phyloP scores from a whole-genome alignment of 53 echinoderm and acorn worm genomes.

The Henricia sp. region DNA sequence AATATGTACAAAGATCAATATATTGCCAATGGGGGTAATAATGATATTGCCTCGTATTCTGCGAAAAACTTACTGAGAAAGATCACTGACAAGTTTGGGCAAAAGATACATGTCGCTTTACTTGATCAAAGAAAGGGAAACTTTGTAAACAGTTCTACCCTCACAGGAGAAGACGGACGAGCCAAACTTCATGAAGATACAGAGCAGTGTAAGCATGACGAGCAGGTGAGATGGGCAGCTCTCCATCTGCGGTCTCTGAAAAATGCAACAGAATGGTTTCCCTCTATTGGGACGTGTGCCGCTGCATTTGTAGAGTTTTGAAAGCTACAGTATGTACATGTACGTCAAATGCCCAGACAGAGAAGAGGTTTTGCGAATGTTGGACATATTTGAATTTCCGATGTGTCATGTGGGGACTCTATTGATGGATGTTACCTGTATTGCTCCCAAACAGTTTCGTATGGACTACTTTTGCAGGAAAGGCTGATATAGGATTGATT shows the following conservation, averaged over 20 bases:
- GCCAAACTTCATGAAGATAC: conserved; percentile 36
- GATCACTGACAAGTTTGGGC: conserved; percentile 50
- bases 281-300: too few relatives aligned
- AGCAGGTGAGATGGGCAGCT: conserved; percentile 63
- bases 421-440: conserved; percentile 20
- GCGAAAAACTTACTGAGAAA: conserved; percentile 35
- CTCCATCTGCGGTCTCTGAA: conserved; percentile 66
- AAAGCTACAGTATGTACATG: too few relatives aligned
- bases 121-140: conserved; percentile 23
- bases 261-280: too few relatives aligned
- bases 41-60: conserved; percentile 35
- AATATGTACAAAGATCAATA: conserved; percentile 59
- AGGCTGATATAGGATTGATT: conserved; percentile 39
- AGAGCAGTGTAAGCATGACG: conserved; percentile 27
- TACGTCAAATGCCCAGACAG: too few relatives aligned
- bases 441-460: conserved; percentile 21
- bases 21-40: conserved; percentile 46
- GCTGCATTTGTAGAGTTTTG: too few relatives aligned
- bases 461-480: conserved; percentile 43
- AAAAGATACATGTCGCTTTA: conserved; percentile 23
- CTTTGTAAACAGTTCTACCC: not conserved
- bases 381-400: conserved; percentile 45
- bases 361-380: too few relatives aligned
- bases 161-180: conserved; percentile 54
- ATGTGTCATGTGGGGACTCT: conserved; percentile 43